Evolutionary conservation across 2,113 vertebrate genomes (phyloP), one percentile per base, ranked within the genome.

Genomic region (Callocephalon fimbriatum): DNA sequence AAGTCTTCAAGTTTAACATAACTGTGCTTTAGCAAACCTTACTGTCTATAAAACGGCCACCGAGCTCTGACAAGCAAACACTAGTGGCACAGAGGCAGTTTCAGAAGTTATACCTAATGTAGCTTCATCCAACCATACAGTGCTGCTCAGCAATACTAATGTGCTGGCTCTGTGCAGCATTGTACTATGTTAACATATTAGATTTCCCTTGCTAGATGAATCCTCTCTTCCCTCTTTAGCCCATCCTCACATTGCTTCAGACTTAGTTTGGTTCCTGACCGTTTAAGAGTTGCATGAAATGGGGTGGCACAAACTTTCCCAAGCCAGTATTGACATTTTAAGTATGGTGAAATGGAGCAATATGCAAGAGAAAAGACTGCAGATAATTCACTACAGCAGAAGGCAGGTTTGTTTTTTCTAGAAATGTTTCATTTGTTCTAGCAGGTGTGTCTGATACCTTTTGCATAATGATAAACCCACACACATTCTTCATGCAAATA

Each of bases 401-500:
- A 91, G 83, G 76, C 83, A 94, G 91, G 77, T 72, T 85, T 86
- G 80, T 78, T 95, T 94, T 89, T 94, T 97, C 86, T 96, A 93
- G 70, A 97, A 95, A 95, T 25, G 40, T 87, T 94, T 92, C 77
- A 88, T 97, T 97, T 97, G 83, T 92, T 95, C 93, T 91, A 91
- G 91, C 88, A 97, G 97, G 95, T 79, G 96, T 97, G 96, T 93
- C 96, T 97, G 86, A 90, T 95, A 92, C 61, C 77, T 97, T 95
- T 91, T 94, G 91, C 97, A 95, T 96, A 96, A 97, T 47, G 96
- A 96, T 97, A 97, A 96, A 94, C 95, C 97, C 94, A 97, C 94
- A 95, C 96, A 96, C 95, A 97, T 97, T 97, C 94, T 86, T 97
- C 87, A 96, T 91, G 96, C 96, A 97, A 97, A 97, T 95, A 94